Base-by-base conservation (phyloP, 2,888 invertebrate species). In the Pachycephus smyrnensis region DNA sequence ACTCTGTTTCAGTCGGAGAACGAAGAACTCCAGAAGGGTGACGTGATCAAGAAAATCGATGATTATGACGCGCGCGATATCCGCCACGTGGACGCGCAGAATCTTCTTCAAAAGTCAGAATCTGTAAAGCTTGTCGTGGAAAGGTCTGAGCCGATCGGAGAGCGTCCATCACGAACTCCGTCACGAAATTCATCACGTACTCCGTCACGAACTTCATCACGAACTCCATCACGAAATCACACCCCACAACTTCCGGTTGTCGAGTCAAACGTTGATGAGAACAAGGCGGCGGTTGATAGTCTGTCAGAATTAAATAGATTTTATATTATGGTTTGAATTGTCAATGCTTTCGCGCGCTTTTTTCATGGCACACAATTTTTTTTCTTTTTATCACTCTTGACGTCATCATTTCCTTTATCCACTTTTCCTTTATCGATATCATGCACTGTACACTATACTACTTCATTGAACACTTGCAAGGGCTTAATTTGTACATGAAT, bases 61-160 rank as follows among this genome's bases (percentile, higher is more conserved):
- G 97, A 97, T 90, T 97, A 97, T 92, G 98, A 98, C 92, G 95
- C 96, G 74, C 94, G 96, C 81, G 96, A 97, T 90, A 93, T 98
- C 88, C 94, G 97, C 87, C 98, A 98, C 90, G 96, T 97, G 91
- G 97, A 98, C 92, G 98, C 98, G 77, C 97, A 97, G 92, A 96
- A 95, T 90, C 93, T 97, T 83, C 97, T 97, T 92, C 95, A 95
- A 92, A 96, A 95, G 90, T 95, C 97, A 82, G 96, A 95, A 89
- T 94, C 95, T 88, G 95, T 97, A 89, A 94, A 94, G 91, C 93
- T 97, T 84, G 96, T 96, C 84, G 95, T 97, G 80, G 96, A 97
- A 92, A 96, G 97, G 97, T 91, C 91, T 88, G 90, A 88, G 84
- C 85, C 84, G 85, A 85, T 86, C 84, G 86, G 84, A 79, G 84